These are phyloP conservation scores for Pammene fasciana DNA, from an alignment of 2,888 invertebrate species.

Conservation along the genomic window DNA sequence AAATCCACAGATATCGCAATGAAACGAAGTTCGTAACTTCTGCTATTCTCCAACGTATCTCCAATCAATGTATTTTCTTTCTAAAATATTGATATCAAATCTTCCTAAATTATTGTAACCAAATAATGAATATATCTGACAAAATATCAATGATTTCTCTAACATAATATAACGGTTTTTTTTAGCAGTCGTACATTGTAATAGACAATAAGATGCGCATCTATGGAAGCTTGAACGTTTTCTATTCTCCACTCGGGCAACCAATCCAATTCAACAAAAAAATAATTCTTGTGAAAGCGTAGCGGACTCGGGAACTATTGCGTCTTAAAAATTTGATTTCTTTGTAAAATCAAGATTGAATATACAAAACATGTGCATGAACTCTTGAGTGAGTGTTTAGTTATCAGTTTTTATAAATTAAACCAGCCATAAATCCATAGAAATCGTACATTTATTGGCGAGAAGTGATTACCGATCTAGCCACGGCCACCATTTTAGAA, in stretches of 20 bases:
- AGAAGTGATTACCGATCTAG: conserved; percentile 69
- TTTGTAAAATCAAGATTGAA: conserved; percentile 56
- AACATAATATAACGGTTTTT: conserved; percentile 1
- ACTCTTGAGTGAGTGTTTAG: conserved; percentile 77
- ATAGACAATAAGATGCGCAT: conserved; percentile 39
- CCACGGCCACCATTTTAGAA: conserved; percentile 83
- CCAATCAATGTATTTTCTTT: background rate
- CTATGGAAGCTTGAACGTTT: conserved; percentile 43
- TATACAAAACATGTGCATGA: conserved; percentile 78
- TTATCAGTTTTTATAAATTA: conserved; percentile 53
- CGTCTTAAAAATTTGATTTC: conserved; percentile 66
- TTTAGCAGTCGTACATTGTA: conserved; percentile 16
- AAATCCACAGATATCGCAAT: conserved; percentile 6
- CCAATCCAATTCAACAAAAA: conserved; percentile 56
- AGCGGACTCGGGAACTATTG: conserved; percentile 68
- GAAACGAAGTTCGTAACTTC: background rate
- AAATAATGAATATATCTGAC: too few species aligned
- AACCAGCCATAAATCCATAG: conserved; percentile 48
- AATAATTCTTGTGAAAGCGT: conserved; percentile 78
- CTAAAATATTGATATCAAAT: background rate
- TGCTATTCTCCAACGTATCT: too few species aligned
- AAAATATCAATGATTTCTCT: background rate
- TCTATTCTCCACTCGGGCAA: conserved; percentile 42
- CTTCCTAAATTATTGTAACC: background rate
- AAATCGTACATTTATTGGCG: conserved; percentile 61